These are phyloP conservation scores for Lepus townsendii DNA, from an alignment of 2,797 vertebrate genomes.

Conservation along the genomic window DNA sequence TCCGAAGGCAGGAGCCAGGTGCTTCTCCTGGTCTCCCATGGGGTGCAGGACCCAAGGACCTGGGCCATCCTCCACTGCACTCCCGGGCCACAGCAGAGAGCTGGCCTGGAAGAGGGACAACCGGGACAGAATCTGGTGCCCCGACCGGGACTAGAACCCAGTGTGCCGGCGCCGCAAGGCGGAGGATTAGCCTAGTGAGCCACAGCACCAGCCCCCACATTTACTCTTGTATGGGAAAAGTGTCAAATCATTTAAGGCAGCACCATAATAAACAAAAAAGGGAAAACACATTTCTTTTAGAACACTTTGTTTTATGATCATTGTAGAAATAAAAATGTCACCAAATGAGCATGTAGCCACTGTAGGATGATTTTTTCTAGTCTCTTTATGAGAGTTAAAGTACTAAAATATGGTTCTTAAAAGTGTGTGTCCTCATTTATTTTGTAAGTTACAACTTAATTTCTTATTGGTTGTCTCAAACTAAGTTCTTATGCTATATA, in stretches of 20 bases:
- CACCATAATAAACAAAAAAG: constrained; percentile 35
- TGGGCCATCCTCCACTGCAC: too few relatives aligned
- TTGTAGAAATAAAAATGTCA: neutral
- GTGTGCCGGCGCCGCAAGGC: too few relatives aligned
- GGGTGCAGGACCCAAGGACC: too few relatives aligned
- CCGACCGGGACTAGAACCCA: too few relatives aligned
- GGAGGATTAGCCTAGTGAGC: too few relatives aligned
- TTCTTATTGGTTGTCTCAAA: constrained; percentile 2
- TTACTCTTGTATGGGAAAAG: neutral
- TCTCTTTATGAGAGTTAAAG: neutral
- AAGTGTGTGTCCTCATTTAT: neutral
- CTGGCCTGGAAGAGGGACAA: too few relatives aligned
- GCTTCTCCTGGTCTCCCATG: too few relatives aligned
- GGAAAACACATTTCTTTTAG: neutral
- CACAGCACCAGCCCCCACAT: too few relatives aligned
- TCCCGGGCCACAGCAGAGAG: too few relatives aligned
- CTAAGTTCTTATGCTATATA: constrained; percentile 2
- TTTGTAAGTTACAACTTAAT: constrained; percentile 9
- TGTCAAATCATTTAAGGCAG: constrained; percentile 38
- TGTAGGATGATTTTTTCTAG: neutral
- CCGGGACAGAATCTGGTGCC: too few relatives aligned
- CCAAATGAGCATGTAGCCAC: neutral
- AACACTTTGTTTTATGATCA: constrained; percentile 34
- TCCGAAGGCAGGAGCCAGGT: too few relatives aligned
- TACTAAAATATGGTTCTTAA: constrained; percentile 58